Percentiles rank a stretch among this genome's conserved stretches.
Conservation (phyloP, 1,140 invertebrate genomes). For the Brachionus paranguensis region DNA sequence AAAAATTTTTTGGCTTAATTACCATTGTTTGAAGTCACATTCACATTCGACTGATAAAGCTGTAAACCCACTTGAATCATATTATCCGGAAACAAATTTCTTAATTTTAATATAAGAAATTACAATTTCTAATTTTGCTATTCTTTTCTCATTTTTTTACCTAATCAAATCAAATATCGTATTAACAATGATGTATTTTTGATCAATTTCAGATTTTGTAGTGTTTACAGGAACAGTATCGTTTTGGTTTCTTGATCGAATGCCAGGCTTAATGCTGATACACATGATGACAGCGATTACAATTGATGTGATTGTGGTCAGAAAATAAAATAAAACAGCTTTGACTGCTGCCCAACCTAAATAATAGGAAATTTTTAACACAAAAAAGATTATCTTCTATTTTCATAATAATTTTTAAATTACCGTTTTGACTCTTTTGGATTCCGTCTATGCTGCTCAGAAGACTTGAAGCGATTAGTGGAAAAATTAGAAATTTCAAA, state of each 20-base stretch:
- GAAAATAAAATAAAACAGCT: not conserved
- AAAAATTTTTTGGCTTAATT: constrained; percentile 31
- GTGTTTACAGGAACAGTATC: not conserved
- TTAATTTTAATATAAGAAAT: not conserved
- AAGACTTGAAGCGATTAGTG: not conserved
- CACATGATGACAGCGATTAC: constrained; percentile 55
- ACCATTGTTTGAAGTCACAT: not conserved
- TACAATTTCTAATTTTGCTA: too few species aligned
- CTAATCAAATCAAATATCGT: constrained; percentile 11
- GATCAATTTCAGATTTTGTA: constrained; percentile 13
- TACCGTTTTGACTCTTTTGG: not conserved
- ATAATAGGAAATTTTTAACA: not conserved
- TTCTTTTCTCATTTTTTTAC: not conserved
- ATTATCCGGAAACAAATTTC: constrained; percentile 22
- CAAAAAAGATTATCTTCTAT: not conserved
- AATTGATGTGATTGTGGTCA: not conserved
- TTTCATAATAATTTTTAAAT: not conserved
- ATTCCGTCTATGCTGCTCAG: not conserved
- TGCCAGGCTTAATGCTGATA: constrained; percentile 37
- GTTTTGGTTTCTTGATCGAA: constrained; percentile 55
- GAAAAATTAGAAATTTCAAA: constrained; percentile 19
- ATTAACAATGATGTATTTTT: not conserved
- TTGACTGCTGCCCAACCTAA: constrained; percentile 45
- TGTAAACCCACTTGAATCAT: not conserved
- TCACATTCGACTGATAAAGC: not conserved